Evolutionary conservation across 1,140 invertebrate genomes (phyloP), one percentile per base, ranked within the genome.

Genomic region (Parapsyche elsis): DNA sequence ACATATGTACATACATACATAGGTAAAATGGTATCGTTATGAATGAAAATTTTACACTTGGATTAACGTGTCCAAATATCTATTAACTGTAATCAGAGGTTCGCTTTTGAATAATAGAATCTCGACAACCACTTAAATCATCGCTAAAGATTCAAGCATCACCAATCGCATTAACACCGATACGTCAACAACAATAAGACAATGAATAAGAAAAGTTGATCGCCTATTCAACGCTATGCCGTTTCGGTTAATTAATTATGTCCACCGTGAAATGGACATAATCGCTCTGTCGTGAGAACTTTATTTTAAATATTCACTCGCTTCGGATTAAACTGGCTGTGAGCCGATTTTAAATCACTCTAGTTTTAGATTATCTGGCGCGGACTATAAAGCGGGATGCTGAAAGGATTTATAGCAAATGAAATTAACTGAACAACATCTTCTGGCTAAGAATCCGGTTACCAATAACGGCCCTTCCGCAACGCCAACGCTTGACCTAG

Each of bases 391-490:
- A 19, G n/a, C 21, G 57, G 7, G 21, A 61, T 61, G 16, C 57
- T 21, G 16, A n/a, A 61, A 61, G 57, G 57, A 19, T 61, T 61
- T 21, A 9, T 21, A 21, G 16, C 57, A 16, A 19, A 9, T 19
- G 0, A 16, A 19, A 9, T 21, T 19, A 19, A 19, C 14, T 9
- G 57, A 9, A 61, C 21, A 16, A 61, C 21, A 7, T 38, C 30
- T 38, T 38, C 7, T 38, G 30, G 7, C 30, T 19, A 21, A 12
- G 49, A 61, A 61, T 61, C 57, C 57, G 57, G 57, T 61, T 61
- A 53, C 49, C 57, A 21, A 61, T 61, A 61, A 61, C 57, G 57
- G 57, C 57, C 57, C 57, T 61, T 61, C 49, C 49, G 49, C 49
- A 21, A 61, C 57, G 57, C 57, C 57, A 61, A 61, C 57, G 57